Base-by-base conservation (phyloP, 2,888 invertebrate species). In the Frankliniella fusca region DNA sequence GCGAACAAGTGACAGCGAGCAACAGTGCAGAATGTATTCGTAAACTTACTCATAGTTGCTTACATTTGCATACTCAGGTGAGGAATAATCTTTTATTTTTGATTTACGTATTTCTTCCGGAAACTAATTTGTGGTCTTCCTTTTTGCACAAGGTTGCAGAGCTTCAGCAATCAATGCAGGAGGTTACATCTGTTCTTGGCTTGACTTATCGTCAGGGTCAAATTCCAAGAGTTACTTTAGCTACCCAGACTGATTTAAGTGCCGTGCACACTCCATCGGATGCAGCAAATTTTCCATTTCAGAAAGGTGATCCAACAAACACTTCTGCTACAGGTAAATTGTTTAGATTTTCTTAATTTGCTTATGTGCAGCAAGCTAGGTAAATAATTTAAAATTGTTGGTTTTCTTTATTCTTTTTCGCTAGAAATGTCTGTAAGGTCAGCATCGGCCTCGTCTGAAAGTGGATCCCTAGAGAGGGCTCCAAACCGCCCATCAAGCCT, bases 221-320 rank as follows among this genome's bases (percentile, higher is more conserved):
- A 23, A n/a, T 76, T 27, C 70, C 70, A 76, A 76, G 27, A 76
- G 27, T 76, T 27, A 27, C 70, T 8, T 27, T 76, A 11, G 84
- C 85, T 48, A 95, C 95, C 11, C 95, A 95, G 89, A 95, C 95
- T 0, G 95, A 95, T 89, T 93, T 95, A 85, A 90, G 92, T 18
- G 94, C 94, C 0, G 93, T 95, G 12, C 91, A 92, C 85, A 94
- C 94, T 9, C 95, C 95, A 10, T 93, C 81, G 23, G 84, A 85
- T 70, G 84, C 82, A 80, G 23, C 5, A 50, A 3, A 49, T 79
- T 80, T 20, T 49, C 82, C 20, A 70, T 76, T 76, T 80, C 80
- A 80, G 38, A 76, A 76, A 27, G 70, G 23, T 70, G 70, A 76
- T 27, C 27, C 9, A 23, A 3, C 70, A 76, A 27, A 23, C 8